Base-by-base conservation (phyloP, 2,113 vertebrate species). In the Solenodon paradoxus region DNA sequence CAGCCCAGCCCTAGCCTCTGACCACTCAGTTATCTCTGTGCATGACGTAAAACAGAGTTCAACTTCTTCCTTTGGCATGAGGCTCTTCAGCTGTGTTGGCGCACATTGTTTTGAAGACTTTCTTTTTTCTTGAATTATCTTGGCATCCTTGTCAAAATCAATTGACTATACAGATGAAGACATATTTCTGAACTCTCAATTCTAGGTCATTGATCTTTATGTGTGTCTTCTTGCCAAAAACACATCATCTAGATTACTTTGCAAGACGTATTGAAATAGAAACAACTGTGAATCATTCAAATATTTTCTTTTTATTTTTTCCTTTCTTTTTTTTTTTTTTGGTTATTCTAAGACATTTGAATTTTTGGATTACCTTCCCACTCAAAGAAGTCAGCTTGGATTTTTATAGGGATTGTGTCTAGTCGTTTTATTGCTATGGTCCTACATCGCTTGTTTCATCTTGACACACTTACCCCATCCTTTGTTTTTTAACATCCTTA, bases 131-230 rank as follows among this genome's bases (percentile, higher is more conserved):
- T 92, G 30, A n/a, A n/a, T n/a, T n/a, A n/a, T n/a, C n/a, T n/a
- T n/a, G n/a, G n/a, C n/a, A n/a, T n/a, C n/a, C n/a, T 63, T n/a
- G 20, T 68, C 75, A 92, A 92, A 92, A 80, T 80, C 40, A 59
- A 13, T 45, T 51, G n/a, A 66, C 24, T 32, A 51, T 28, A 92
- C 69, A 49, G 38, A 19, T n/a, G 5, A 35, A 32, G 19, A 30
- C 26, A 8, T 53, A 53, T 83, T 83, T 88, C 28, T 77, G 13
- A 35, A 53, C 12, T 82, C 38, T 49, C 11, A 45, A 40, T 55
- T 35, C 30, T 26, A 45, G 69, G 78, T 84, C 4, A 53, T 35
- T 57, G 8, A 47, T 42, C 19, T 11, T 7, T 64, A 45, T 83
- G 5, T 81, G 11, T 59, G 4, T 53, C 16, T 47, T 88, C 32